Evolutionary conservation across 92 coral and sea anemone species (phyloP), one percentile per base, ranked within the genome.

Genomic region (Actinostola sp.): DNA sequence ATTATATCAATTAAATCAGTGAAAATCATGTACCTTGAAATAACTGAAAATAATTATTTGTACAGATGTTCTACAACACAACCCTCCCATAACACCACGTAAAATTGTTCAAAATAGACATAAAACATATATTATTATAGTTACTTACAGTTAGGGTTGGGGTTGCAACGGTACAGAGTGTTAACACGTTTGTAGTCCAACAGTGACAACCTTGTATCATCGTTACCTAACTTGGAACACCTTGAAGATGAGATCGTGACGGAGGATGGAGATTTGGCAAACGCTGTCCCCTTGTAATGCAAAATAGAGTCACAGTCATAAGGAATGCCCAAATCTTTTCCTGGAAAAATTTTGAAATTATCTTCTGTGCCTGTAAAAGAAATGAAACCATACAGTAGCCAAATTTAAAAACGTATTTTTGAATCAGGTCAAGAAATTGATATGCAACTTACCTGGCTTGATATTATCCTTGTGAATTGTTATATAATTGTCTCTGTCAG

Each of bases 401-500:
- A n/a, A n/a, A n/a, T n/a, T n/a, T n/a, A n/a, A n/a, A n/a, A n/a
- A n/a, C n/a, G n/a, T n/a, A n/a, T n/a, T n/a, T n/a, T n/a, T n/a
- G n/a, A n/a, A n/a, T n/a, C n/a, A n/a, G n/a, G n/a, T n/a, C n/a
- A n/a, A n/a, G n/a, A n/a, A n/a, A n/a, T n/a, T n/a, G n/a, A n/a
- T n/a, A n/a, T n/a, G n/a, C n/a, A n/a, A n/a, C n/a, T n/a, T n/a
- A n/a, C n/a, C n/a, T n/a, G n/a, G n/a, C n/a, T n/a, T n/a, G 33
- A 73, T 45, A 19, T 62, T 73, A 4, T 43, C 70, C 30, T 8
- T 21, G 21, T 73, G 57, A 9, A 73, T 31, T 44, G 79, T 61
- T 44, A 73, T 30, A 28, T 63, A 63, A 35, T 35, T 75, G 33
- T 75, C 63, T 34, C 80, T 45, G 63, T 75, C 80, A 1, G 60